These are phyloP conservation scores for Nematopogon swammerdamellus DNA, from an alignment of 2,888 invertebrate genomes.

Conservation along the genomic window DNA sequence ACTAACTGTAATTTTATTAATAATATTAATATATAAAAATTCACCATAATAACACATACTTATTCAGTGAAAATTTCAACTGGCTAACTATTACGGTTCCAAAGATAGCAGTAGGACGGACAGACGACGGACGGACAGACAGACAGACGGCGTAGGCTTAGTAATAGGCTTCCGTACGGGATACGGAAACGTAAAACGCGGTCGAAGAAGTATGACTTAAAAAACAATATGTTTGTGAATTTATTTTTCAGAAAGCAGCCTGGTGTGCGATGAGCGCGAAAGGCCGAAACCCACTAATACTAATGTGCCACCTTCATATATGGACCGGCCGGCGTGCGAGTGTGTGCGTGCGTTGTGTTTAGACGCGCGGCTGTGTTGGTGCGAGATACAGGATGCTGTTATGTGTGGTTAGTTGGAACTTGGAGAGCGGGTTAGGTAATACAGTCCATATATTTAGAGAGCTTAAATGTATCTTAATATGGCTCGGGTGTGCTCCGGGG, in stretches of 20 bases:
- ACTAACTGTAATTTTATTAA: too few species aligned
- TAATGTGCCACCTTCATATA: constrained; percentile 17
- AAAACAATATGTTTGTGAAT: too few species aligned
- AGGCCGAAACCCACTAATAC: constrained; percentile 55
- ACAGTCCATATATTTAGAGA: neutral
- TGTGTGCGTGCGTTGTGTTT: constrained; percentile 31
- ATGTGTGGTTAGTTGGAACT: neutral
- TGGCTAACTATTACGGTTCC: too few species aligned
- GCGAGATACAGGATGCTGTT: constrained; percentile 2
- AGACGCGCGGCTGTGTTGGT: constrained; percentile 8
- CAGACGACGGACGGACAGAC: too few species aligned
- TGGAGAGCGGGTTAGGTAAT: neutral
- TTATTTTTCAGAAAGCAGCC: neutral
- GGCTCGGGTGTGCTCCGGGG: neutral
- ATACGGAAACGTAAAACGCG: too few species aligned
- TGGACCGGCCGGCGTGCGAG: neutral
- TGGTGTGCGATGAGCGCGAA: constrained; percentile 26
- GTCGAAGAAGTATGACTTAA: too few species aligned
- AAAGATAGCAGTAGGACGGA: too few species aligned
- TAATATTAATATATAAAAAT: too few species aligned
- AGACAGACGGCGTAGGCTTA: too few species aligned
- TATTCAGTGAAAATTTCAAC: too few species aligned
- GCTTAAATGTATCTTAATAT: neutral
- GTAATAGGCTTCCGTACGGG: too few species aligned
- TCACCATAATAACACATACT: too few species aligned